Evolutionary conservation across 2,797 vertebrate genomes (phyloP), one percentile per base, ranked within the genome.

Genomic region (Chaenodraco wilsoni): DNA sequence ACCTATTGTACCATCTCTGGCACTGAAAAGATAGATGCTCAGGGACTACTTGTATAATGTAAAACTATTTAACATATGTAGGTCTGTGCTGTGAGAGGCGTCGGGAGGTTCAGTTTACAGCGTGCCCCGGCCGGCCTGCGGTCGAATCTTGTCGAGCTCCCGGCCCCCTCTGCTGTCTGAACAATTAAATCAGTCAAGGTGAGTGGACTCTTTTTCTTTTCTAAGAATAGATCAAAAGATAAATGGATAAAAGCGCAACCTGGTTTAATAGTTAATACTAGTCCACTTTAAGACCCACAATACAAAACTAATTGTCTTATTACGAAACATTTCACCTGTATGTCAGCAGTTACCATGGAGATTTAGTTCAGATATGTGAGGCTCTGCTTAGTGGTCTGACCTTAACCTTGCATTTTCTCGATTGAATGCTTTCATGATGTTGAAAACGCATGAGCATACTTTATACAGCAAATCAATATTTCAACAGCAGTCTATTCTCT

Each of bases 281-380:
- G 33, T 79, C 71, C 57, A 63, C 74, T 85, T 75, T 48, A 31
- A 84, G 80, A 83, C 84, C 84, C 63, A 48, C 64, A 62, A 60
- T 56, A 78, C 19, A 83, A 37, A 82, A 83, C n/a, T 15, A 84
- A 55, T 79, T 68, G 65, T 83, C 55, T 87, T 78, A 72, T 85
- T 74, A 82, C 87, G 70, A 89, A 89, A 87, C 76, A 83, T 81
- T 82, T 90, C 81, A 86, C 82, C 79, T 87, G 82, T 50, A 49
- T 89, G 86, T 79, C 85, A 85, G 72, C 73, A 63, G 90, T 92
- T 93, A 75, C 90, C 88, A 90, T 93, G 90, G 91, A 82, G 85
- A 92, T 88, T 79, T 67, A 71, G 74, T 77, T 74, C 80, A 80
- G 83, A 84, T 83, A 83, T 79, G 81, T 54, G 73, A 74, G 67